Base-by-base conservation (phyloP, 2,888 invertebrate species). In the Nowickia ferox region DNA sequence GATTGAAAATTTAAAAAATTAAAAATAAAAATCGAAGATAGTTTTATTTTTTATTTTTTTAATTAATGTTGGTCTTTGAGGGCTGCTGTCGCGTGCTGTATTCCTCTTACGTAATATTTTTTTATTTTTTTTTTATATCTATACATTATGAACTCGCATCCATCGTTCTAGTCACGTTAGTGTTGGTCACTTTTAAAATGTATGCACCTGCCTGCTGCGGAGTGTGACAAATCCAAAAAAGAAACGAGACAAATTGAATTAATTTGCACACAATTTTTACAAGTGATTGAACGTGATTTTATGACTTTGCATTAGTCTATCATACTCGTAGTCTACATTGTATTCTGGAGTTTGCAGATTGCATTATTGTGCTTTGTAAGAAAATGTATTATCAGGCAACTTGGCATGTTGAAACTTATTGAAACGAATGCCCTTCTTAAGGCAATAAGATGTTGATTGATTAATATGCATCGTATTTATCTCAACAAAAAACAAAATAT, bases 401-500 rank as follows among this genome's bases (percentile, higher is more conserved):
- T 48, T 51, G 74, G 40, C 61, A 75, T 75, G 61, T 51, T 61
- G 51, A 13, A 63, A 63, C 42, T 51, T 63, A 51, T 61, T 40
- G 63, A 19, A 74, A 74, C 51, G 11, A 61, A 42, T 53, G 75
- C 53, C 42, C 71, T 61, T 38, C 42, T 30, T n/a, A 44, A n/a
- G 22, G 11, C 9, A 46, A 44, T 13, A 57, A 57, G 30, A 71
- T 30, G 46, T 30, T 57, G 17, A 15, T 6, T 10, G 17, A 15
- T 6, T 10, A 46, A 57, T n/a, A 59, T 46, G 30, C 1, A 15
- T 9, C 38, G 51, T 51, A 15, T 51, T 46, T 15, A 30, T 30
- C 30, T 30, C 30, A 30, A 30, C 30, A 30, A 30, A 30, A 6
- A 30, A 30, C n/a, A n/a, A n/a, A n/a, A n/a, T n/a, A n/a, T n/a